Conservation (phyloP, 2,113 vertebrate species). For the Ammodytes dubius region DNA sequence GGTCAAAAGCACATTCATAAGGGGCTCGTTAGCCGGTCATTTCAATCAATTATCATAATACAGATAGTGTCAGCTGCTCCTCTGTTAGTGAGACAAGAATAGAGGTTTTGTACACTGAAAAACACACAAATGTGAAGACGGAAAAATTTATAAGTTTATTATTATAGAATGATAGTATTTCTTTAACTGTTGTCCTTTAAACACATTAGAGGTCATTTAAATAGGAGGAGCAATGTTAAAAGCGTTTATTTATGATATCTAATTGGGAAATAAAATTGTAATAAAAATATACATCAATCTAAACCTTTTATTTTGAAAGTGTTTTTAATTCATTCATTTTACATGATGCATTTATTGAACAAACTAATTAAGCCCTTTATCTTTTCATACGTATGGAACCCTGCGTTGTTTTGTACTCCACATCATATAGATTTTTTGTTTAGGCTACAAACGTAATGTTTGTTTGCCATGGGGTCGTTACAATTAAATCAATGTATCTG, state of each 20-base stretch:
- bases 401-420: not conserved
- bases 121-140: not conserved
- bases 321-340: too few relatives aligned
- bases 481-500: not conserved
- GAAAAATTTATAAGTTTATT: not conserved
- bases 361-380: too few relatives aligned
- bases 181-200: not conserved
- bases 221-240: not conserved
- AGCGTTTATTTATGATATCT: not conserved
- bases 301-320: too few relatives aligned
- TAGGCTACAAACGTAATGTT: not conserved
- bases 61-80: not conserved
- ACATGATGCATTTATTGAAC: too few relatives aligned
- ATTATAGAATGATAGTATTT: not conserved
- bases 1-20: slow-evolving; percentile 29
- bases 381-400: too few relatives aligned
- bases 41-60: not conserved
- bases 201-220: not conserved
- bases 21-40: not conserved
- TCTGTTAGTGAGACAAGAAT: not conserved
- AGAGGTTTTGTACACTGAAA: not conserved
- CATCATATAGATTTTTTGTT: not conserved
- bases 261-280: not conserved
- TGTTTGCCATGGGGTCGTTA: not conserved
- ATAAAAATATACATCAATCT: too few relatives aligned